phyloP scores from a whole-genome alignment of 2,113 vertebrate species.

The Prietella phreatophila region DNA sequence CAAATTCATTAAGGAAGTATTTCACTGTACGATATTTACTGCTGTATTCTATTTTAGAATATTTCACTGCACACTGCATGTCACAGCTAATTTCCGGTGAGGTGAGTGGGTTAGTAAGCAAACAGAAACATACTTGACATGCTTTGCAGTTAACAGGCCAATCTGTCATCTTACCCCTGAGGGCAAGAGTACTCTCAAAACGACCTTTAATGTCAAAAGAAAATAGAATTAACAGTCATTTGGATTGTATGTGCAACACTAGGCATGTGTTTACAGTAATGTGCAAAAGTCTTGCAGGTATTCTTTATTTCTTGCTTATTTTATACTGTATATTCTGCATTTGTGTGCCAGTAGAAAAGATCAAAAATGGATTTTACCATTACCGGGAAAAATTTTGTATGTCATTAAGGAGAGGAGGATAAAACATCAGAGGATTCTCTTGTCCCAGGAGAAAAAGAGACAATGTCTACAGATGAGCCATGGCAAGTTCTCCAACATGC shows the following conservation, averaged over 20 bases:
- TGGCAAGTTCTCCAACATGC: neutral
- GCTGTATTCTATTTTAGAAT: neutral
- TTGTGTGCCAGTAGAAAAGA: neutral
- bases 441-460: neutral
- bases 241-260: neutral
- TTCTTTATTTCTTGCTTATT: neutral
- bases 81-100: conserved; percentile 1
- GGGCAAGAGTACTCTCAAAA: neutral
- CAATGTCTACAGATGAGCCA: neutral
- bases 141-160: conserved; percentile 20
- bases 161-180: neutral
- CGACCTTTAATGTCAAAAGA: conserved; percentile 12
- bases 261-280: conserved; percentile 8
- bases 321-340: neutral
- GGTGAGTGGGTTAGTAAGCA: conserved; percentile 5
- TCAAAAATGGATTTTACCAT: neutral
- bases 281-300: neutral
- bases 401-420: neutral
- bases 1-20: conserved; percentile 49
- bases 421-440: neutral
- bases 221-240: conserved; percentile 9
- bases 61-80: conserved; percentile 8
- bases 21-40: conserved; percentile 45
- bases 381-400: neutral
- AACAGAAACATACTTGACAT: conserved; percentile 12